Conservation (phyloP, 2,888 invertebrate genomes). For the Synergus itoensis region DNA sequence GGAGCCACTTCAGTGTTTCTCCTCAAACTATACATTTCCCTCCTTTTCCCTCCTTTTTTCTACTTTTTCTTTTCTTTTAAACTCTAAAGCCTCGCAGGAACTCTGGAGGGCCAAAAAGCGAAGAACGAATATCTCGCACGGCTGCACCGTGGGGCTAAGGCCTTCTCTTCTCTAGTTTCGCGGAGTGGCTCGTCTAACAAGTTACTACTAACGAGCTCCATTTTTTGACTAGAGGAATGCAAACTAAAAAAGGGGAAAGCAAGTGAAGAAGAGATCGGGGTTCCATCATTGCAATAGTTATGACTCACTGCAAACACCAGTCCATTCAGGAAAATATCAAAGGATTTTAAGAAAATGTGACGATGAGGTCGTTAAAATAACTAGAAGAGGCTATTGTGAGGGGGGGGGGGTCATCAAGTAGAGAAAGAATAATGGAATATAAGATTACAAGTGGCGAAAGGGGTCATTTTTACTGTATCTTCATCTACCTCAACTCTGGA, state of each 20-base stretch:
- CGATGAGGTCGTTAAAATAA: constrained; percentile 38
- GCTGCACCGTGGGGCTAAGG: constrained; percentile 22
- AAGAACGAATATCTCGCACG: constrained; percentile 48
- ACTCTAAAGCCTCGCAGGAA: constrained; percentile 19
- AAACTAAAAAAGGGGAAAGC: constrained; percentile 37
- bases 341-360: constrained; percentile 29
- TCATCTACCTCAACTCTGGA: no score
- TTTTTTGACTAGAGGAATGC: constrained; percentile 50
- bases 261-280: constrained; percentile 47
- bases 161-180: constrained; percentile 59
- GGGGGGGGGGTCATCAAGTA: not conserved
- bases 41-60: constrained; percentile 33
- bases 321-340: constrained; percentile 34
- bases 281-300: constrained; percentile 43
- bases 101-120: constrained; percentile 41
- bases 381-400: not conserved
- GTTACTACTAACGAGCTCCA: constrained; percentile 64
- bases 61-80: not conserved
- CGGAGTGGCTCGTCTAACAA: constrained; percentile 63
- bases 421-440: not conserved
- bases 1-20: constrained; percentile 26
- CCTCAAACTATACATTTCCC: constrained; percentile 45
- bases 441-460: not conserved
- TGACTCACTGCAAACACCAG: constrained; percentile 44
- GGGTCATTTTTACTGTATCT: not conserved